Base-by-base conservation (phyloP, 2,113 vertebrate genomes). In the Eublepharis macularius region DNA sequence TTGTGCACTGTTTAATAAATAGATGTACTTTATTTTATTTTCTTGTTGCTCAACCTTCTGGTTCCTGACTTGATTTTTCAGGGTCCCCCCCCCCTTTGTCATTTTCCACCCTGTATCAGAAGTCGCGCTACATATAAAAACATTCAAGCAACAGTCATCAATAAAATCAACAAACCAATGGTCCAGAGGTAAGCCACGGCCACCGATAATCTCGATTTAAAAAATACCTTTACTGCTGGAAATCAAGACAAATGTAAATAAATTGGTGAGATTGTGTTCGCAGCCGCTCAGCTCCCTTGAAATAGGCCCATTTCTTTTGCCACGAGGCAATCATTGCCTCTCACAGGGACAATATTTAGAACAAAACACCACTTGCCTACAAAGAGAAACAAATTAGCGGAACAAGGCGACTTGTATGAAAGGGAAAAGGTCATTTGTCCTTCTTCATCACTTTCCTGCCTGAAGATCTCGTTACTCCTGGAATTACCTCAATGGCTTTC, bases 401-500 rank as follows among this genome's bases (percentile, higher is more conserved):
- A 92, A 92, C 86, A 92, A 92, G 84, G 75, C 73, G n/a, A 75
- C 60, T 85, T n/a, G 75, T 70, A 57, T 82, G 83, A 76, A 91
- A 81, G 73, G 91, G 90, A 90, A 92, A 93, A 95, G 91, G 92
- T 93, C 88, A 84, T 93, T 94, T 92, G 87, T 94, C 88, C 94
- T 87, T 39, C 90, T 92, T 87, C 91, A 93, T 92, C 91, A 85
- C 86, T 90, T 90, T 80, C 88, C 91, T 94, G 91, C 91, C 93
- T 74, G 88, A 91, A 92, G 91, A 88, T 90, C 88, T 94, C 94
- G 94, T 95, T 95, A 92, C 90, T 94, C 88, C 1, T 84, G 82
- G 93, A 93, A 94, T 94, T 94, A 94, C 89, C 91, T 93, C 92
- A 91, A 76, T 91, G 88, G 89, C 86, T 93, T 94, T 95, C 83